These are phyloP conservation scores for Zapus hudsonius DNA, from an alignment of 2,113 vertebrate species.

Conservation along the genomic window DNA sequence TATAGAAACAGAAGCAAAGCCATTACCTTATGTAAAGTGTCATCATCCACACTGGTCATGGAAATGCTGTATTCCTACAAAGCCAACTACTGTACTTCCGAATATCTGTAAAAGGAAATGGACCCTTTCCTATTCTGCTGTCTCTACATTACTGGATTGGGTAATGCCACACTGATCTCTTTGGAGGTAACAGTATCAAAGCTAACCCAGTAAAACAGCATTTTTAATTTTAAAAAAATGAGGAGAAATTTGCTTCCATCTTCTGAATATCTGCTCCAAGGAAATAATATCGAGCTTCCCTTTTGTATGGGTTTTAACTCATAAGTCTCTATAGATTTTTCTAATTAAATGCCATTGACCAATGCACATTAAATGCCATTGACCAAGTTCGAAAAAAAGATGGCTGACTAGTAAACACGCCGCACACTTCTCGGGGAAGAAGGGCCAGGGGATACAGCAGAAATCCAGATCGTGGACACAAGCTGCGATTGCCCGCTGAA, in stretches of 20 bases:
- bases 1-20: not conserved
- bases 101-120: constrained; percentile 19
- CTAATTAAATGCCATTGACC: not conserved
- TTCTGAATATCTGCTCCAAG: not conserved
- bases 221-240: not conserved
- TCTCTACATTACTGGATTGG: not conserved
- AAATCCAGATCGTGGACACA: no score
- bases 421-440: no score
- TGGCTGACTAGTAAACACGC: no score
- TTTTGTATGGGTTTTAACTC: not conserved
- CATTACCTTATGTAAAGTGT: not conserved
- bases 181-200: not conserved
- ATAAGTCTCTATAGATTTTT: not conserved
- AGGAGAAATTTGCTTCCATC: not conserved
- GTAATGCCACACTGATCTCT: not conserved
- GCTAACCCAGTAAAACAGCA: not conserved
- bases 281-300: not conserved
- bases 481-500: no score
- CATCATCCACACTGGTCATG: not conserved
- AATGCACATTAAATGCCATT: no score
- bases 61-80: not conserved
- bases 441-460: no score
- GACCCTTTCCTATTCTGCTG: not conserved
- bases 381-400: no score
- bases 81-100: not conserved